Conservation (phyloP, 2,113 vertebrate genomes). For the Pluvialis apricaria region DNA sequence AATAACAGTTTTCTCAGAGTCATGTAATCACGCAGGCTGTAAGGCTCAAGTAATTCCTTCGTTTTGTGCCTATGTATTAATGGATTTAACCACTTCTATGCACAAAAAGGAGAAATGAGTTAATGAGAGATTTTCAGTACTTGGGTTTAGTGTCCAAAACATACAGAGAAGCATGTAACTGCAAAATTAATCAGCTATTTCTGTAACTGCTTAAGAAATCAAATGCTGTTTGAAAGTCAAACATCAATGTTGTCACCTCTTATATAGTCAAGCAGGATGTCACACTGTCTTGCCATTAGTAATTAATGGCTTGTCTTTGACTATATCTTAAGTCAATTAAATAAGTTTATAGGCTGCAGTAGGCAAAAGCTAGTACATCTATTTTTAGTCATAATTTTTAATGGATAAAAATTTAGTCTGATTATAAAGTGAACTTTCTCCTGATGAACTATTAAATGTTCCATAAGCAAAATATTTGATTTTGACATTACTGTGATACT, state of each 20-base stretch:
- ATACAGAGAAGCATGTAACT: background rate
- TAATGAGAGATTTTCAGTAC: background rate
- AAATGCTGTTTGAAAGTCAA: slow-evolving; percentile 14
- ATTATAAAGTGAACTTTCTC: background rate
- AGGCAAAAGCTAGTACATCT: background rate
- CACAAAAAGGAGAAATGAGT: background rate
- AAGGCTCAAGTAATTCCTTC: slow-evolving; percentile 31
- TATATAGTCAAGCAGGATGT: background rate
- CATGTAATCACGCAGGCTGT: background rate
- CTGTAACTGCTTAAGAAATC: background rate
- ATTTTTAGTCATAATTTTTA: background rate
- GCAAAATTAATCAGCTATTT: background rate
- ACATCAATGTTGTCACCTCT: background rate
- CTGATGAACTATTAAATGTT: background rate
- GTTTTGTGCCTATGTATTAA: slow-evolving; percentile 29
- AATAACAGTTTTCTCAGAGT: slow-evolving; percentile 26
- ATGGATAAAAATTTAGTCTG: background rate
- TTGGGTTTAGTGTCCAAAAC: background rate
- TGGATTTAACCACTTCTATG: background rate
- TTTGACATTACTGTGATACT: background rate
- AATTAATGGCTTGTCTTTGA: background rate
- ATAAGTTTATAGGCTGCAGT: background rate
- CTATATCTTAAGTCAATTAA: background rate
- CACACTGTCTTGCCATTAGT: background rate
- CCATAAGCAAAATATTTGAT: slow-evolving; percentile 9